Evolutionary conservation across 2,113 vertebrate species (phyloP), one percentile per base, ranked within the genome.

Genomic region (Menidia beryllina): DNA sequence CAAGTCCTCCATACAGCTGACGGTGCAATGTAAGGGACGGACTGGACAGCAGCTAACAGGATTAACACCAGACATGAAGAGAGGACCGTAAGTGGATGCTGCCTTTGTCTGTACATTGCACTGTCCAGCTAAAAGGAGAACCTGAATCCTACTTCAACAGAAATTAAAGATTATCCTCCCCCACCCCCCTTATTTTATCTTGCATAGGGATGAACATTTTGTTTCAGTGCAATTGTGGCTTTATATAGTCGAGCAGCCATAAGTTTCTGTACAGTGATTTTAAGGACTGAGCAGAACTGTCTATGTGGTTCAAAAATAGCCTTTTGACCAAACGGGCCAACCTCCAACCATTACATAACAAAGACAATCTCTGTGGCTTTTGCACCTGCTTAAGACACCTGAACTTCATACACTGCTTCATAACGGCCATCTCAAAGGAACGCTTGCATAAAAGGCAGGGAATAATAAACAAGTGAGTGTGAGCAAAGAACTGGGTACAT

Each of bases 1-100:
- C 58, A 65, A 76, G 82, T 83, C 80, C 69, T 64, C 57, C 66
- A 77, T 72, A 75, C 21, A 83, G 82, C 86, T 86, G 83, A 84
- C 77, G 50, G 56, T 41, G 75, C 75, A 79, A 72, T 43, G 69
- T 62, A 68, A 82, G 82, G 69, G 71, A 53, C 75, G 25, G 72
- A 68, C 62, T 60, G 65, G 72, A 78, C 25, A 5, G 36, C 2
- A 17, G 60, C 77, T 74, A 85, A 88, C 77, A 83, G 71, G 84
- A 88, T 89, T 86, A 81, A 79, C 34, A 21, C 41, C 43, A 45
- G 53, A 79, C 67, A 86, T n/a, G 0, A 5, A 55, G 34, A 66
- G 57, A 68, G 20, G 59, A 71, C 72, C 34, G 77, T 24, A 70
- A 73, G 24, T 63, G 36, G 43, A 66, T 19, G 21, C 34, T 9